Conservation (phyloP, 2,113 vertebrate genomes). For the Ivindomyrus marchei region DNA sequence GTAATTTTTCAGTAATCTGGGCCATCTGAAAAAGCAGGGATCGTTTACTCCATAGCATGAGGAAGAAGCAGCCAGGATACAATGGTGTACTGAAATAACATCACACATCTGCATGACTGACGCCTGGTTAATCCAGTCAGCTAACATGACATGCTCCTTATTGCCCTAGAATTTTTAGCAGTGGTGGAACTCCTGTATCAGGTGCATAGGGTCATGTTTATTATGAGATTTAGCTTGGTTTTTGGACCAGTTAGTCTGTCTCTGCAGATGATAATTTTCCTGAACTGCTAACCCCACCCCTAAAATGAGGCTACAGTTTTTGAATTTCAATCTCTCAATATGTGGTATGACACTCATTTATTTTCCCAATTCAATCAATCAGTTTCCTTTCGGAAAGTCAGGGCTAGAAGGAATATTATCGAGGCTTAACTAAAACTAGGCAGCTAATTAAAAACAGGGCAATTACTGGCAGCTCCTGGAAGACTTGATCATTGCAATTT, state of each 20-base stretch:
- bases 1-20: conserved; percentile 84
- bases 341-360: background rate
- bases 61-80: background rate
- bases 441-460: background rate
- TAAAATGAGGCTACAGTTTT: background rate
- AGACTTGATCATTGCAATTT: background rate
- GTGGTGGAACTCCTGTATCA: background rate
- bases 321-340: background rate
- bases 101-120: background rate
- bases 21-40: conserved; percentile 69
- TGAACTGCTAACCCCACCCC: background rate
- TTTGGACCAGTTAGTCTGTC: background rate
- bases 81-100: background rate
- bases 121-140: background rate
- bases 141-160: background rate
- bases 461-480: background rate
- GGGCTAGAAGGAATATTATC: background rate
- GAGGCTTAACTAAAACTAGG: background rate
- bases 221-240: background rate
- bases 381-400: background rate
- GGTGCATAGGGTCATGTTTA: background rate
- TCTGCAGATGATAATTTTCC: background rate
- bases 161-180: background rate
- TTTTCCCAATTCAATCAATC: background rate
- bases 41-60: background rate